These are phyloP conservation scores for Zenarchopterus dispar DNA, from an alignment of 2,797 vertebrate genomes.

Conservation along the genomic window DNA sequence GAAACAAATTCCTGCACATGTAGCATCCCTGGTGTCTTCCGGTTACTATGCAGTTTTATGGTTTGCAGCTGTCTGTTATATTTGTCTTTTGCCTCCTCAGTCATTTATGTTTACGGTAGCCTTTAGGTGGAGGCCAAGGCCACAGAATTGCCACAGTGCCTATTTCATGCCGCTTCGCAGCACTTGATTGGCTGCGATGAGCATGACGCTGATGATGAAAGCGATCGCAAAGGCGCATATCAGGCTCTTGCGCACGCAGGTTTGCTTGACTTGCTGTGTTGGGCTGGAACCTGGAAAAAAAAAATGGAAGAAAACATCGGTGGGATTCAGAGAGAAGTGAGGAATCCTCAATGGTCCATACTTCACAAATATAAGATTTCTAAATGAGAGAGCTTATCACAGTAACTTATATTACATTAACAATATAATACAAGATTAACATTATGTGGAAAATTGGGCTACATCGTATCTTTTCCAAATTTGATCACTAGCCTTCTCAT, in stretches of 20 bases:
- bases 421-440: slow-evolving; percentile 39
- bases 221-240: slow-evolving; percentile 98
- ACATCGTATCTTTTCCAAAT: too few relatives aligned
- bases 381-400: slow-evolving; percentile 44
- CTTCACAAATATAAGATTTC: slow-evolving; percentile 52
- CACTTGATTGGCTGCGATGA: slow-evolving; percentile 98
- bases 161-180: slow-evolving; percentile 98
- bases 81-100: slow-evolving; percentile 36
- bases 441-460: slow-evolving; percentile 8
- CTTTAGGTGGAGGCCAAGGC: slow-evolving; percentile 51
- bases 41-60: slow-evolving; percentile 25
- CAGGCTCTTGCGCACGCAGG: slow-evolving; percentile 95
- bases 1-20: slow-evolving; percentile 26
- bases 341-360: slow-evolving; percentile 37
- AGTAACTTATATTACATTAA: slow-evolving; percentile 31
- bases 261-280: slow-evolving; percentile 98
- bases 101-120: slow-evolving; percentile 41
- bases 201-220: slow-evolving; percentile 99
- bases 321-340: neutral
- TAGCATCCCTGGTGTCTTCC: slow-evolving; percentile 26
- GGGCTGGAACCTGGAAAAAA: slow-evolving; percentile 85
- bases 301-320: neutral
- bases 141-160: slow-evolving; percentile 20
- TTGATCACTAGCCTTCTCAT: too few relatives aligned
- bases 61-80: slow-evolving; percentile 52